These are phyloP conservation scores for Loxodonta africana DNA, from an alignment of 2,113 vertebrate genomes.

Conservation along the genomic window DNA sequence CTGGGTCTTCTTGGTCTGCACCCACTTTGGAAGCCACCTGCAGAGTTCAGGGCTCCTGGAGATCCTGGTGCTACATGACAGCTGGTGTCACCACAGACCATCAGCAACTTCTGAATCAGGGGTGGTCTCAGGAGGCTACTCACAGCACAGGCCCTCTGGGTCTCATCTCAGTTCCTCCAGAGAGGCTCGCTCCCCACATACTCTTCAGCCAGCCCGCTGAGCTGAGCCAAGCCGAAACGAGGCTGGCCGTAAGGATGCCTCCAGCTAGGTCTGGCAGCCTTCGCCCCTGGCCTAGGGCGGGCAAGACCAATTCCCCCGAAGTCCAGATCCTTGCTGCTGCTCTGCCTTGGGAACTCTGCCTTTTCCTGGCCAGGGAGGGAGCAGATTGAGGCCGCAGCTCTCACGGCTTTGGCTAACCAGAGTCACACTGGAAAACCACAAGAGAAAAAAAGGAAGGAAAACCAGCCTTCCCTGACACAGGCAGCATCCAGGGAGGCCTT, in stretches of 20 bases:
- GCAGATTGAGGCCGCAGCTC: not conserved
- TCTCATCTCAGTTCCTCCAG: not conserved
- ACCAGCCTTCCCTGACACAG: conserved; percentile 20
- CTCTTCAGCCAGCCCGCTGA: not conserved
- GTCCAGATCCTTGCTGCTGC: conserved; percentile 50
- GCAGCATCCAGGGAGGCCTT: not conserved
- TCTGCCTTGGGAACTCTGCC: conserved; percentile 68
- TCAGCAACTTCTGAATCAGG: not conserved
- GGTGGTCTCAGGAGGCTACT: not conserved
- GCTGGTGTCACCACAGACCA: conserved; percentile 37
- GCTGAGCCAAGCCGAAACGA: not conserved
- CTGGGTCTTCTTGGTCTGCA: not conserved
- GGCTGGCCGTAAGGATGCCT: conserved; percentile 28
- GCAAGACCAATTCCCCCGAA: conserved; percentile 59
- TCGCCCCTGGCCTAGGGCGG: conserved; percentile 52
- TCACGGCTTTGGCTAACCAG: not conserved
- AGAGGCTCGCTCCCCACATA: not conserved
- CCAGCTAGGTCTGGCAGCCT: conserved; percentile 58
- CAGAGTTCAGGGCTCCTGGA: conserved; percentile 31
- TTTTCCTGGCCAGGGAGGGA: conserved; percentile 57
- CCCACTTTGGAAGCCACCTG: conserved; percentile 27
- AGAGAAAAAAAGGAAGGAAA: not conserved
- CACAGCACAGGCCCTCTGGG: not conserved
- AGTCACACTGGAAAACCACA: conserved; percentile 66
- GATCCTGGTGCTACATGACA: conserved; percentile 23